phyloP scores from a whole-genome alignment of 2,888 invertebrate species.

The Adelognathus sp. region DNA sequence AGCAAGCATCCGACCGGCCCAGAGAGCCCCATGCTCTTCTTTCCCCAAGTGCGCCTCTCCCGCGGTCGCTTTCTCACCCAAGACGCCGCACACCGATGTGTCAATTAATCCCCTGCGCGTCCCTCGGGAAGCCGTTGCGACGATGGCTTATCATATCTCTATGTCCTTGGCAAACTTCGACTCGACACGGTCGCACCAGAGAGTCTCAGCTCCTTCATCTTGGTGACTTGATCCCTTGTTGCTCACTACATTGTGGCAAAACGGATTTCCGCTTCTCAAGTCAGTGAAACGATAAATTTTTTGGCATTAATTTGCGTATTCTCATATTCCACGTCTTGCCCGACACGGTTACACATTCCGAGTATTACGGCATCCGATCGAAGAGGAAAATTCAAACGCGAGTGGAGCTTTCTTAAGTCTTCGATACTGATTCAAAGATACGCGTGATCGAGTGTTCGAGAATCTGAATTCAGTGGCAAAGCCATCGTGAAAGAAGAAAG shows the following conservation, averaged over 20 bases:
- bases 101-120: conserved; percentile 77
- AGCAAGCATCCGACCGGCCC: conserved; percentile 46
- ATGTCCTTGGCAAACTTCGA: conserved; percentile 54
- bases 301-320: conserved; percentile 24
- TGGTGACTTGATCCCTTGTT: conserved; percentile 31
- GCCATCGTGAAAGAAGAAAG: conserved; percentile 46
- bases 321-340: neutral
- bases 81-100: conserved; percentile 76
- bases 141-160: conserved; percentile 62
- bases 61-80: conserved; percentile 55
- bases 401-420: conserved; percentile 18
- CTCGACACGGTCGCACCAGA: conserved; percentile 43
- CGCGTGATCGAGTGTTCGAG: conserved; percentile 69
- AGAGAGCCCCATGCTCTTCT: conserved; percentile 16
- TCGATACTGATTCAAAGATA: conserved; percentile 67
- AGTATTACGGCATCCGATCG: conserved; percentile 7
- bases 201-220: conserved; percentile 31
- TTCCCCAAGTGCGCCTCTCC: conserved; percentile 51
- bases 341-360: neutral
- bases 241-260: conserved; percentile 38
- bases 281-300: conserved; percentile 22
- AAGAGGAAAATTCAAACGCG: neutral
- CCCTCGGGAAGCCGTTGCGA: conserved; percentile 60
- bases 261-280: conserved; percentile 20
- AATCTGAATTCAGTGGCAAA: conserved; percentile 40